Conservation (phyloP, 2,113 vertebrate species). For the Saimiri boliviensis region DNA sequence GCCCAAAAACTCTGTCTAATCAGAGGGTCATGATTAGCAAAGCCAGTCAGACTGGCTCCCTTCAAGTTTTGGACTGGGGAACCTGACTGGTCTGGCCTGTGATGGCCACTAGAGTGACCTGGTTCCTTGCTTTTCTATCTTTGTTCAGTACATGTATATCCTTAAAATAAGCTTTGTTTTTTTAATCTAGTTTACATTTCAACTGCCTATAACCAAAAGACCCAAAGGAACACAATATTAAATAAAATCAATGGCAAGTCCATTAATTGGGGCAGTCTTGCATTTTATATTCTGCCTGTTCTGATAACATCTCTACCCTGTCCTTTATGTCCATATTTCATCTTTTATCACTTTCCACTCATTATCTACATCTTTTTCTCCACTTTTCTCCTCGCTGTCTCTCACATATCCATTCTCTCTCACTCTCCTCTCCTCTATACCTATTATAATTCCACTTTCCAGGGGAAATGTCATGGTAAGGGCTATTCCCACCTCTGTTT, state of each 20-base stretch:
- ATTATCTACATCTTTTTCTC: background rate
- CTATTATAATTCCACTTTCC: background rate
- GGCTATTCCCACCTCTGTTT: background rate
- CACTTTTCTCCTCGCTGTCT: background rate
- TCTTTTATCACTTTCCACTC: background rate
- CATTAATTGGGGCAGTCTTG: background rate
- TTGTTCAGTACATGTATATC: background rate
- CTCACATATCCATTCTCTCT: background rate
- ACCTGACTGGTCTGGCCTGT: background rate
- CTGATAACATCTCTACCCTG: background rate
- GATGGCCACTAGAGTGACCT: background rate
- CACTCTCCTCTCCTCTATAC: background rate
- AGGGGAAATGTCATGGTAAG: background rate
- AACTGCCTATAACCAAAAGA: background rate
- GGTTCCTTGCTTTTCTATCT: background rate
- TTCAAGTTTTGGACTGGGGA: background rate
- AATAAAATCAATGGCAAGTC: background rate
- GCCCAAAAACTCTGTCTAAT: background rate
- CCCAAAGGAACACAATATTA: background rate
- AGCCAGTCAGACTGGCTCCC: background rate
- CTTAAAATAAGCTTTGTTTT: background rate
- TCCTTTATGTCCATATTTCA: background rate
- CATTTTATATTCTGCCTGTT: background rate
- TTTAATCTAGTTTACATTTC: background rate
- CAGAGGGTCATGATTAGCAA: background rate